Base-by-base conservation (phyloP, 2,888 invertebrate species). In the Eudasyphora cyanicolor region DNA sequence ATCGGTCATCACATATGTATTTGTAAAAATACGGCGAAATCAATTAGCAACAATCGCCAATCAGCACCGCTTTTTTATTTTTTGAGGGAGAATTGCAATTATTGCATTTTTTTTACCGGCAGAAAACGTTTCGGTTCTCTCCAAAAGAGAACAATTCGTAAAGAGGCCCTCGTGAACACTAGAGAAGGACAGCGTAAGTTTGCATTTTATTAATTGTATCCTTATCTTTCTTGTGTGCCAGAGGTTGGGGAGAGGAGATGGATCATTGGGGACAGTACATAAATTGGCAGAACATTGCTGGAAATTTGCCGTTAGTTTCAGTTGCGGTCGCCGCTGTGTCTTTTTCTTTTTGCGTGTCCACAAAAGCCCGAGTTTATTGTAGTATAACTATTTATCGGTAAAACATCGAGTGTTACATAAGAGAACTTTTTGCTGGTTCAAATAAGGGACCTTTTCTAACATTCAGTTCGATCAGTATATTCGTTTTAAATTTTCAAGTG, bases 261-360 rank as follows among this genome's bases (percentile, higher is more conserved):
- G 12, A 27, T 21, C 19, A 54, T n/a, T n/a, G n/a, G n/a, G n/a
- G n/a, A n/a, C n/a, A n/a, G 12, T 64, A 64, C 21, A 62, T 38
- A 64, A 27, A 19, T 64, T 64, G 21, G 1, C n/a, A n/a, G n/a
- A n/a, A n/a, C n/a, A n/a, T n/a, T 19, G 4, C 24, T 35, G 74
- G 74, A 74, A 74, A 3, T 74, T 2, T 38, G 21, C 74, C 60
- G 74, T 74, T 74, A 60, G 42, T 42, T 45, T 29, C 45, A 64
- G 6, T n/a, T 32, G 14, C 6, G n/a, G n/a, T 64, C 17, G 10
- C 35, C 14, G 64, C 24, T 42, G n/a, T 19, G 42, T 21, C 24
- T 17, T 19, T 42, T 24, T 19, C 35, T 57, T 57, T 42, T 60
- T 8, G 4, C 42, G 38, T 54, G 24, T 19, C 51, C n/a, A 42